Evolutionary conservation across 1,140 invertebrate species (phyloP).

Genomic region (Proctacanthus coquilletti): DNA sequence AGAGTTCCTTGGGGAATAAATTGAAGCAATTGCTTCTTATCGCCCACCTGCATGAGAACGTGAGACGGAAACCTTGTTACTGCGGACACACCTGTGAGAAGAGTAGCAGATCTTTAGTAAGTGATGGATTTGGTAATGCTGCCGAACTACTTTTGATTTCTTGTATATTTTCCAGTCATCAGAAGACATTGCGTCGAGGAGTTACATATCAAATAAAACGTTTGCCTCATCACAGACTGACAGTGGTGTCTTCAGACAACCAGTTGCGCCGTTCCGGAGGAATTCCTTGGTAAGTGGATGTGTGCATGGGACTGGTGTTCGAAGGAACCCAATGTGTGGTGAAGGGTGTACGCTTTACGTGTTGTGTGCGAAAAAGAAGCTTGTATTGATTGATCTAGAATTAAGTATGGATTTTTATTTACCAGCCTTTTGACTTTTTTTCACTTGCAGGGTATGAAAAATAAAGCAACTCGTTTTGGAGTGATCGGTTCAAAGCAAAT

Average conservation of each 20-base stretch:
- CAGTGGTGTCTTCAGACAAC: slow-evolving; percentile 18
- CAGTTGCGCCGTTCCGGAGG: slow-evolving; percentile 18
- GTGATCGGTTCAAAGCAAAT: too few relatives aligned
- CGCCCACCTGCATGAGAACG: slow-evolving; percentile 24
- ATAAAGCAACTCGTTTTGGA: too few relatives aligned
- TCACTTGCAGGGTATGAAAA: too few relatives aligned
- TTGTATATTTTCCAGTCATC: slow-evolving; percentile 1
- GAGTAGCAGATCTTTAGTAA: slow-evolving; percentile 14
- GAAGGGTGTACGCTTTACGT: slow-evolving; percentile 12
- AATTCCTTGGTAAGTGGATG: too few relatives aligned
- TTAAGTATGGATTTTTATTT: slow-evolving; percentile 1
- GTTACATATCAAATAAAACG: slow-evolving; percentile 7
- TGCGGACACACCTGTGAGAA: slow-evolving; percentile 27
- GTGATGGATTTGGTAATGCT: slow-evolving; percentile 6
- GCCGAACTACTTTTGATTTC: not conserved
- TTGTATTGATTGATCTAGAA: not conserved
- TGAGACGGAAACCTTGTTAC: slow-evolving; percentile 21
- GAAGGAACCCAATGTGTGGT: slow-evolving; percentile 13
- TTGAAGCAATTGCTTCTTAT: slow-evolving; percentile 27
- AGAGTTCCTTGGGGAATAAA: slow-evolving; percentile 16
- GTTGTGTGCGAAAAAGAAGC: slow-evolving; percentile 2
- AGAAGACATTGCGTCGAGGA: slow-evolving; percentile 1
- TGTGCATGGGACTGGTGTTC: too few relatives aligned
- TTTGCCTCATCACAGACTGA: slow-evolving; percentile 7
- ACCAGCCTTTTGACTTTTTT: slow-evolving; percentile 15